These are phyloP conservation scores for Clitarchus hookeri DNA, from an alignment of 2,888 invertebrate species.

Conservation along the genomic window DNA sequence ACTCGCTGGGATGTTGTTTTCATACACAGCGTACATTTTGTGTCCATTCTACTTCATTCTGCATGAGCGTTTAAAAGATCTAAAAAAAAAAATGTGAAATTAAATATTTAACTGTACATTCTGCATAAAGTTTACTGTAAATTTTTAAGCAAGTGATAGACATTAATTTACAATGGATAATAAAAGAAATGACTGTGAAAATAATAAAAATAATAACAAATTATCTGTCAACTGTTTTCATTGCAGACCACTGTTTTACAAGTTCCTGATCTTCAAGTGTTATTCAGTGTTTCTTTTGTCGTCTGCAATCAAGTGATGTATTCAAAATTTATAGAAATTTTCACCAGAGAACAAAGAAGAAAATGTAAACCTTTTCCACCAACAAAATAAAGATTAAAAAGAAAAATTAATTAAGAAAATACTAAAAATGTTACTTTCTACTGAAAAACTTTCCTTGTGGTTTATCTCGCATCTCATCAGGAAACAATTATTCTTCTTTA, in stretches of 20 bases:
- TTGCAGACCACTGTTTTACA: not conserved
- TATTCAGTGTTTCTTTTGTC: not conserved
- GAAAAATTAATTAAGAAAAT: not conserved
- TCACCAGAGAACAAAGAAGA: no score
- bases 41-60: not conserved
- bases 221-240: not conserved
- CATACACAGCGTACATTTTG: not conserved
- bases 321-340: not conserved
- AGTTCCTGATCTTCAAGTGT: not conserved
- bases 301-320: not conserved
- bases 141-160: not conserved
- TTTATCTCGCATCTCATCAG: not conserved
- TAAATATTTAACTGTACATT: conserved; percentile 8
- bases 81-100: not conserved
- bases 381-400: no score
- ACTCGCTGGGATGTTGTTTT: not conserved
- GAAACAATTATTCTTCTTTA: not conserved
- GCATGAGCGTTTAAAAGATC: not conserved
- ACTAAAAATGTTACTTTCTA: not conserved
- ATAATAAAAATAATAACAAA: not conserved
- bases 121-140: not conserved
- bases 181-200: not conserved
- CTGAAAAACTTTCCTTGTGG: not conserved
- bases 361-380: no score
- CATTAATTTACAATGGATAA: not conserved